Percentiles rank a stretch among this genome's conserved stretches.
These are phyloP conservation scores for Pararge aegeria DNA, from an alignment of 1,140 invertebrate genomes.

Conservation along the genomic window DNA sequence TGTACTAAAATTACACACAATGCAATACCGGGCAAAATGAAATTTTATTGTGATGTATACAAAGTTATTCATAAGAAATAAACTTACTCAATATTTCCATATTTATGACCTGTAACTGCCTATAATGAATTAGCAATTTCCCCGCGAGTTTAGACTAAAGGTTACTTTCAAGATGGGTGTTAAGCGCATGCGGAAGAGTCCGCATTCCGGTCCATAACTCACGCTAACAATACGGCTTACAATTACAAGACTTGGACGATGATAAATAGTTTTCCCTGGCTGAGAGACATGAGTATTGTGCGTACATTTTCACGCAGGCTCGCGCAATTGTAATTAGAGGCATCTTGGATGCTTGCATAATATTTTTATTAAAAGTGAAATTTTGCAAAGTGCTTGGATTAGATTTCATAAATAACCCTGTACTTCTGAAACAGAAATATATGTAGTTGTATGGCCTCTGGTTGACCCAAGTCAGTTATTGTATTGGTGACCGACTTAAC, in stretches of 20 bases:
- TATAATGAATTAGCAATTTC: slow-evolving; percentile 34
- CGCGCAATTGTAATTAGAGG: background rate
- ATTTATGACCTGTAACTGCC: slow-evolving; percentile 4
- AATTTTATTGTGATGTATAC: background rate
- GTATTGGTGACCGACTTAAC: no score
- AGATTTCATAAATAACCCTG: background rate
- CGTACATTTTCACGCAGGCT: slow-evolving; percentile 17
- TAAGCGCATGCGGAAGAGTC: slow-evolving; percentile 55
- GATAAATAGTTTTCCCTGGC: slow-evolving; percentile 71
- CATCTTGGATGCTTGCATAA: background rate
- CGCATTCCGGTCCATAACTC: slow-evolving; percentile 63
- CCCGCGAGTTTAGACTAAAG: slow-evolving; percentile 41
- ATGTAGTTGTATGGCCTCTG: no score
- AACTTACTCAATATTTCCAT: slow-evolving; percentile 6
- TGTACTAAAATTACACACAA: background rate
- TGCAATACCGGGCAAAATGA: background rate
- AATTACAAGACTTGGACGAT: slow-evolving; percentile 74
- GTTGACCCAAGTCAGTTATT: no score
- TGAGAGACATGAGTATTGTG: slow-evolving; percentile 42
- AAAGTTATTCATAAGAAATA: slow-evolving; percentile 11
- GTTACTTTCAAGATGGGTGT: slow-evolving; percentile 37
- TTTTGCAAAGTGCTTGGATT: background rate
- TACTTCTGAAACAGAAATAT: no score
- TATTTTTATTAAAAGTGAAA: background rate
- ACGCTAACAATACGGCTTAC: slow-evolving; percentile 69